Evolutionary conservation across 1,140 invertebrate genomes (phyloP), one percentile per base, ranked within the genome.

Genomic region (Macrocentrus cingulum): DNA sequence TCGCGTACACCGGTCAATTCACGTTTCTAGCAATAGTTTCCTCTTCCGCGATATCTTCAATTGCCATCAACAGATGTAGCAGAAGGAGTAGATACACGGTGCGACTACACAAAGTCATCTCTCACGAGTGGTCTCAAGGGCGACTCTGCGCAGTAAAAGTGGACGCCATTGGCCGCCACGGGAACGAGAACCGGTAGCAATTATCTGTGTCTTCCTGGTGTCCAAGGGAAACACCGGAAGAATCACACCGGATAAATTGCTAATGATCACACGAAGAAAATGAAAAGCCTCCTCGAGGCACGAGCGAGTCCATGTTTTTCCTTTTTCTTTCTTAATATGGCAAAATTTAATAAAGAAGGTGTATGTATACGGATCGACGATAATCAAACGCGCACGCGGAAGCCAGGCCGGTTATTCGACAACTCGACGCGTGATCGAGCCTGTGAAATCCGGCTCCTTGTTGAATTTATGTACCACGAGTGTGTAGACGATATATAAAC

Each of bases 351-450:
- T 34, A 34, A 51, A 51, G 49, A 51, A 20, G 18, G 7, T 15
- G 48, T 32, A 51, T 50, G 9, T 29, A 25, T 39, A 51, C 34
- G 18, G 46, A 58, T n/a, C n/a, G n/a, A 42, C 25, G 56, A 58
- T 58, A 58, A 58, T 58, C 56, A 36, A 58, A 58, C 45, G 56
- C 37, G 48, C 39, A 58, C 18, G 25, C 56, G 56, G 56, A 58
- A 58, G 45, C 42, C 11, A 13, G 44, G 45, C 55, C 36, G 45
- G 55, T 49, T 57, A 36, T 50, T 49, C 41, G 42, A 56, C n/a
- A n/a, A n/a, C 53, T 55, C 1, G 23, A 44, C 15, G 39, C 15
- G 23, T 29, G 23, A 55, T 46, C 41, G 9, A 11, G 25, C 25
- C 51, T 23, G 20, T 1, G 36, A 41, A 54, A 42, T 54, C 39